A percentile compares a stretch with the other conserved stretches of the same genome.
These are phyloP conservation scores for Andrena hattorfiana DNA, from an alignment of 2,888 invertebrate species.

Conservation along the genomic window DNA sequence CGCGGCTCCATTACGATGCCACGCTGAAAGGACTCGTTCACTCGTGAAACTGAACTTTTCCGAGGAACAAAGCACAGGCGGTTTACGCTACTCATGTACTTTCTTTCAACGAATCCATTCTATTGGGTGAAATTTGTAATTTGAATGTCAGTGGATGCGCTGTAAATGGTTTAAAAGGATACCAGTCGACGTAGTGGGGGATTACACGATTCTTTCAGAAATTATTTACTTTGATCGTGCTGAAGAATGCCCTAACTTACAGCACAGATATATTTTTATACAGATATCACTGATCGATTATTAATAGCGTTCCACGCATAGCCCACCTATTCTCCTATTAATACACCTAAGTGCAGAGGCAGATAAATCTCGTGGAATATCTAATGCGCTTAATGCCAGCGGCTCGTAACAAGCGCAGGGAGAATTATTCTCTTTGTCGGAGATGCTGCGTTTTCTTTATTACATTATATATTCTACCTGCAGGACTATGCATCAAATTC, in stretches of 20 bases:
- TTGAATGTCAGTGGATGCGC: not conserved
- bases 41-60: conserved; percentile 12
- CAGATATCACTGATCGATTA: not conserved
- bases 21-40: conserved; percentile 4
- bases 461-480: conserved; percentile 13
- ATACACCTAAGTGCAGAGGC: not conserved
- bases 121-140: not conserved
- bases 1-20: not conserved
- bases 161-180: not conserved
- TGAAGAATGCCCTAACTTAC: not conserved
- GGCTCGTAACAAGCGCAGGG: not conserved
- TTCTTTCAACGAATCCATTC: not conserved
- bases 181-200: not conserved
- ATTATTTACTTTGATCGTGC: not conserved
- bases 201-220: not conserved
- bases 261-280: not conserved
- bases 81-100: not conserved
- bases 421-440: not conserved
- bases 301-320: not conserved
- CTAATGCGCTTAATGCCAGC: not conserved
- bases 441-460: not conserved
- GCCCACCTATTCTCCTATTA: not conserved
- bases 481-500: not conserved
- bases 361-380: not conserved
- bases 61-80: not conserved